Base-by-base conservation (phyloP, 2,888 invertebrate species). In the Noctua comes region DNA sequence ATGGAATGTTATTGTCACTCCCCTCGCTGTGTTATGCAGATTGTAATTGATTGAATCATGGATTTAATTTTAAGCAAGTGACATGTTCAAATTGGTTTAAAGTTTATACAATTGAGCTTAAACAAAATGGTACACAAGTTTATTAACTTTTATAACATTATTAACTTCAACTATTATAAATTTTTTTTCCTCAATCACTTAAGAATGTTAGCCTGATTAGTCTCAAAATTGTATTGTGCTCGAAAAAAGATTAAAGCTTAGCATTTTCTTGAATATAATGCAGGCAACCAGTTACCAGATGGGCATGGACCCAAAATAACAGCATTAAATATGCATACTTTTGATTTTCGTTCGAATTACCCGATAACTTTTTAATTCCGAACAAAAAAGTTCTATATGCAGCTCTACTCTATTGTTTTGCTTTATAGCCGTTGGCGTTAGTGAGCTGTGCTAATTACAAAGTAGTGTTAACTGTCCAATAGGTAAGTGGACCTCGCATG, bases 1-100 rank as follows among this genome's bases (percentile, higher is more conserved):
- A 80, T 79, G 57, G n/a, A 69, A 80, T 68, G 74, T 79, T 77
- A 86, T 83, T 80, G 88, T 75, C 82, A 62, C 70, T 69, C n/a
- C 66, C 54, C 46, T 68, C 8, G 64, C 40, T 76, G 48, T 57
- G 54, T 48, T 64, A 76, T 80, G 68, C 57, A 74, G 57, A 76
- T 85, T 81, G 21, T 40, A 43, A 85, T 82, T 64, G 57, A 75
- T 80, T 70, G 8, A 66, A 62, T 36, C 7, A 31, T 36, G 57
- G 57, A 57, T 85, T 80, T 70, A 40, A 73, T 66, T 70, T 68
- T 7, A 54, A 48, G 65, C 16, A 65, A 74, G 16, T 59, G 0
- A 36, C 59, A 57, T 69, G 27, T 51, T 83, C 27, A 43, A 36
- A 24, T 18, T 16, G 40, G 31, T 16, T 51, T 48, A 2, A 7